Evolutionary conservation across 2,113 vertebrate genomes (phyloP).

Genomic region (Holacanthus passer): DNA sequence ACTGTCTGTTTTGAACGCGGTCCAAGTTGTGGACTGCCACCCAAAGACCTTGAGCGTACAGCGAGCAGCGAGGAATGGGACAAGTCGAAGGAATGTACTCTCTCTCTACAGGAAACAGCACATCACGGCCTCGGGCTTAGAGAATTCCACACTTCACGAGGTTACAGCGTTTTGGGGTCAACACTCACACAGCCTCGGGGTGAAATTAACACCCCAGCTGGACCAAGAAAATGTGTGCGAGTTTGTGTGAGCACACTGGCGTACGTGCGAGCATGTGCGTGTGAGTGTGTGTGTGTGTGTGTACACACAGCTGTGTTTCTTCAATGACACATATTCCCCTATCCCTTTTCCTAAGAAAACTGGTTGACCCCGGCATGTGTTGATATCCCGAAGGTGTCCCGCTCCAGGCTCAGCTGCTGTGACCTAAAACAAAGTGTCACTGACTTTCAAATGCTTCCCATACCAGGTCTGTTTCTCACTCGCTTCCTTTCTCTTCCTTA

Average conservation of each 20-base stretch:
- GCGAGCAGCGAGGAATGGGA: slow-evolving; percentile 63
- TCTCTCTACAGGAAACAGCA: slow-evolving; percentile 81
- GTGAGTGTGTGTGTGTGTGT: slow-evolving; percentile 36
- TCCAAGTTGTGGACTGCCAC: slow-evolving; percentile 70
- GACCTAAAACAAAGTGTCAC: slow-evolving; percentile 69
- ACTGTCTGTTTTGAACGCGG: slow-evolving; percentile 49
- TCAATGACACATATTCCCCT: slow-evolving; percentile 81
- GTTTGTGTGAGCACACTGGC: slow-evolving; percentile 33
- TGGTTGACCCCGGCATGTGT: slow-evolving; percentile 72
- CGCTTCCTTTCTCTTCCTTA: neutral
- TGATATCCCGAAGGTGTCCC: slow-evolving; percentile 68
- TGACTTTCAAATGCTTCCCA: slow-evolving; percentile 48
- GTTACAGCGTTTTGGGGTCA: slow-evolving; percentile 83
- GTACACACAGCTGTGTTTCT: slow-evolving; percentile 83
- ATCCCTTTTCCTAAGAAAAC: slow-evolving; percentile 73
- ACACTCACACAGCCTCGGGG: slow-evolving; percentile 79
- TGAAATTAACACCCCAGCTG: slow-evolving; percentile 85
- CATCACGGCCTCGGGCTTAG: slow-evolving; percentile 77
- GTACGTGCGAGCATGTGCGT: slow-evolving; percentile 32
- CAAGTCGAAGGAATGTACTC: slow-evolving; percentile 78
- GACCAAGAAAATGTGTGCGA: slow-evolving; percentile 67
- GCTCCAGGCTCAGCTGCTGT: slow-evolving; percentile 54
- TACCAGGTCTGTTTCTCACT: slow-evolving; percentile 5
- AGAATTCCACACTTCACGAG: slow-evolving; percentile 84
- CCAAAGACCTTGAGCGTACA: slow-evolving; percentile 71